Evolutionary conservation across 37 sponge, comb jelly and placozoan species (phyloP).

Genomic region (Halichondria panicea): DNA sequence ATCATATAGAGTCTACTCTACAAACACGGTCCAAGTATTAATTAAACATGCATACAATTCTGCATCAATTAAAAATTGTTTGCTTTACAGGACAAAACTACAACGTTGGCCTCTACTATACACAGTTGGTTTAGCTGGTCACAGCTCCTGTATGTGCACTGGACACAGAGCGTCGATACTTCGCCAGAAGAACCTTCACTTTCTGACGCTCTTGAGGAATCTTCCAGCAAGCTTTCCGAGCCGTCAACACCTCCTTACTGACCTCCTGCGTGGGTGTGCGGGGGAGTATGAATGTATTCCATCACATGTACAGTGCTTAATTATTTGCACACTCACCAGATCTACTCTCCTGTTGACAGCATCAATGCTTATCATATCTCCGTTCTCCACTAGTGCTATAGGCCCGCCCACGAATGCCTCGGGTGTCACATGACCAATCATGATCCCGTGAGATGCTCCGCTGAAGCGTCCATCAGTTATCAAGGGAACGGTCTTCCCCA

Average conservation of each 20-base stretch:
- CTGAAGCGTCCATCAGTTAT: conserved; percentile 79
- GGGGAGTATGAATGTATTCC: background rate
- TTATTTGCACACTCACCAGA: conserved; percentile 42
- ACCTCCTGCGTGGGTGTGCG: conserved; percentile 58
- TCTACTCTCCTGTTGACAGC: conserved; percentile 7
- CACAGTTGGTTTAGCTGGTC: conserved; percentile 8
- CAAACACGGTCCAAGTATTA: too few relatives aligned
- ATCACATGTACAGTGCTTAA: too few relatives aligned
- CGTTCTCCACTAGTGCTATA: conserved; percentile 48
- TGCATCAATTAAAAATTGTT: too few relatives aligned
- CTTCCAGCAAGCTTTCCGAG: conserved; percentile 13
- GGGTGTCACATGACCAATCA: conserved; percentile 69
- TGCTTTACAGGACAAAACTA: too few relatives aligned
- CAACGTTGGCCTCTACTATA: too few relatives aligned
- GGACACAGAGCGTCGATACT: conserved; percentile 52
- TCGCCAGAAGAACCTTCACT: conserved; percentile 41
- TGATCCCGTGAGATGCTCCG: conserved; percentile 79
- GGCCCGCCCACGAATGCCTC: conserved; percentile 60
- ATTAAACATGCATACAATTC: too few relatives aligned
- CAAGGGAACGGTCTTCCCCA: conserved; percentile 62
- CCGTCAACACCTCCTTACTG: conserved; percentile 15
- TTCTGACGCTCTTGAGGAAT: background rate
- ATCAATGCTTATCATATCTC: conserved; percentile 53
- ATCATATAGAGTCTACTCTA: too few relatives aligned
- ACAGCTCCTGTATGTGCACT: conserved; percentile 71